Evolutionary conservation across 2,888 invertebrate genomes (phyloP), one percentile per base, ranked within the genome.

Genomic region (Pilophorus perplexus): DNA sequence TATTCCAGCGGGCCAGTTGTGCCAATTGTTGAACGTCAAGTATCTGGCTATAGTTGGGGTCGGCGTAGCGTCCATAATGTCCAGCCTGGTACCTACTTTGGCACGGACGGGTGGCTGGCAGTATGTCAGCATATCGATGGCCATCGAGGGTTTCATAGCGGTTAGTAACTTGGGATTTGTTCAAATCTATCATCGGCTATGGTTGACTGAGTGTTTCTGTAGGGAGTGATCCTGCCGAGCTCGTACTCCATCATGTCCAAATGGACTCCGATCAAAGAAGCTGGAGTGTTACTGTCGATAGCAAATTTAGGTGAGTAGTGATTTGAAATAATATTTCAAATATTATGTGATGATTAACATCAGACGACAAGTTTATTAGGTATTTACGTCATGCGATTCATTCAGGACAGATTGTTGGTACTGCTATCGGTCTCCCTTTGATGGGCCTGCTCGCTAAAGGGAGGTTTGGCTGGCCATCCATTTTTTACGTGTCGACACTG

Each of bases 371-470:
- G 3, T 38, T 38, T 38, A 38, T 2, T n/a, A 38, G 12, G 2
- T 3, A 38, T 38, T 44, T 72, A 16, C 70, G 72, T 46, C 70
- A 70, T 27, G 67, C 71, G 20, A 71, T n/a, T n/a, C n/a, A n/a
- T n/a, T n/a, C n/a, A n/a, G n/a, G n/a, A n/a, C n/a, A n/a, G n/a
- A n/a, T n/a, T n/a, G n/a, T n/a, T n/a, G n/a, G n/a, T 67, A 92
- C 92, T 5, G 89, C 92, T 1, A 85, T 93, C 59, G 89, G 91
- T 1, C 88, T 92, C 88, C 91, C 92, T 0, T 77, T 92, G 64
- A 90, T 90, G 27, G 93, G 93, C 42, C 76, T 92, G 0, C 80
- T 93, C 38, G 87, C 90, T 0, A 84, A 86, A 3, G 88, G 89
- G 74, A 77, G 84, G n/a, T 87, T 84, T 44, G 88, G 90, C 68